Evolutionary conservation across 2,797 vertebrate genomes (phyloP), one percentile per base, ranked within the genome.

Genomic region (Mormyrus hasselquistii): DNA sequence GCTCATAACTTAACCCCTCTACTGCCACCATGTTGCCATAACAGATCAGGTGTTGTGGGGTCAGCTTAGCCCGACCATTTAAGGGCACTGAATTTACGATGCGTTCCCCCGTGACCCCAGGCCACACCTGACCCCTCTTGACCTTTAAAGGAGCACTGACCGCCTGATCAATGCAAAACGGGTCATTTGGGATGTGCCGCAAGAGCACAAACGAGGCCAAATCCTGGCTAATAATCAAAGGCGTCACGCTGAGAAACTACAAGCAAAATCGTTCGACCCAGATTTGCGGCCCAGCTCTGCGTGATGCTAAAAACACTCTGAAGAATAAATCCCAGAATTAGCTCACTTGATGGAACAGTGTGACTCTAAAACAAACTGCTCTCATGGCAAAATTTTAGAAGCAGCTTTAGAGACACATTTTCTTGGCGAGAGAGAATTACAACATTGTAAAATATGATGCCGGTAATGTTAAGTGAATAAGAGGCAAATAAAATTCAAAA

Each of bases 81-180:
- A 79, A 44, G 14, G 38, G 73, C 73, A 44, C 82, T 50, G 10
- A 84, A 84, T 84, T 84, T 50, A 84, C 19, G 47, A 10, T 1
- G 47, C 1, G 10, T 55, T 86, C 84, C 84, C n/a, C 10, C 5
- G 4, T 57, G 50, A 86, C 85, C 85, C 85, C 14, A 41, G 53
- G 85, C 50, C 85, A 29, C 85, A 19, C 50, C 52, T 86, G 85
- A 86, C 85, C 85, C 85, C 85, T 86, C 85, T 57, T 57, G 52
- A 86, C 85, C 85, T 86, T 86, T 86, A 10, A 86, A 89, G 76
- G 92, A 91, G 19, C 91, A 92, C 92, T 93, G 93, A 91, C 94
- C 93, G 94, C 8, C 85, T 86, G 85, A 86, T 86, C 85, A 86
- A 57, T 86, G 34, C 12, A 59, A 86, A 29, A 57, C 14, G 34